phyloP scores from a whole-genome alignment of 2,113 vertebrate species.

The Gymnorhina tibicen region DNA sequence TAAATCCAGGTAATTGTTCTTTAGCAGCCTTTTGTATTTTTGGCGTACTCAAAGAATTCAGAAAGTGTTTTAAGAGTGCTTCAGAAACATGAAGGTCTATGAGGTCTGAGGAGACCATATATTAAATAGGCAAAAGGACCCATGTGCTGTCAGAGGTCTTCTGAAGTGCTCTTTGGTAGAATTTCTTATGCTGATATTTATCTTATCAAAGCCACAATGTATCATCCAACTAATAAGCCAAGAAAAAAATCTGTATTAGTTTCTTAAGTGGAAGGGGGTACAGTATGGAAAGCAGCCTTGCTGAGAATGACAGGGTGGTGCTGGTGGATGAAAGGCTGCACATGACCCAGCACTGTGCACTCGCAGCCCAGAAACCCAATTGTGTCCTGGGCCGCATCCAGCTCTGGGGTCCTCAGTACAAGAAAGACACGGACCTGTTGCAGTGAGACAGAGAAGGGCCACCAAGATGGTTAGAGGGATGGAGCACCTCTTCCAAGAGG shows the following conservation, averaged over 20 bases:
- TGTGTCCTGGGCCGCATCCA: not conserved
- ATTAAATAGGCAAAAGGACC: not conserved
- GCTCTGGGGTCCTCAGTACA: too few relatives aligned
- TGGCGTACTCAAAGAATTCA: not conserved
- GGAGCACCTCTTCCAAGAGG: not conserved
- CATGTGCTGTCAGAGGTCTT: not conserved
- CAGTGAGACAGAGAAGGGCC: not conserved
- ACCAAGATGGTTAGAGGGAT: not conserved
- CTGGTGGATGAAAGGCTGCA: not conserved
- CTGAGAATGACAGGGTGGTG: not conserved
- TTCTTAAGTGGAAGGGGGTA: fast-evolving
- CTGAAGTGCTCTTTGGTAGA: not conserved
- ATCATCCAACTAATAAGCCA: not conserved
- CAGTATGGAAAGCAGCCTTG: not conserved
- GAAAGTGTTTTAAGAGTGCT: not conserved
- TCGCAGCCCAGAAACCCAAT: not conserved
- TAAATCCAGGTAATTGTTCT: not conserved
- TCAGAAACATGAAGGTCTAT: not conserved
- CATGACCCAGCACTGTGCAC: fast-evolving
- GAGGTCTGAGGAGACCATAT: not conserved
- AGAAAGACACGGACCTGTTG: not conserved
- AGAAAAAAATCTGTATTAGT: not conserved
- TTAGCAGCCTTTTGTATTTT: not conserved
- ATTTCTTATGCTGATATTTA: not conserved
- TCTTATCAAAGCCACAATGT: not conserved